Base-by-base conservation (phyloP, 2,797 vertebrate genomes). In the Bradypus variegatus region DNA sequence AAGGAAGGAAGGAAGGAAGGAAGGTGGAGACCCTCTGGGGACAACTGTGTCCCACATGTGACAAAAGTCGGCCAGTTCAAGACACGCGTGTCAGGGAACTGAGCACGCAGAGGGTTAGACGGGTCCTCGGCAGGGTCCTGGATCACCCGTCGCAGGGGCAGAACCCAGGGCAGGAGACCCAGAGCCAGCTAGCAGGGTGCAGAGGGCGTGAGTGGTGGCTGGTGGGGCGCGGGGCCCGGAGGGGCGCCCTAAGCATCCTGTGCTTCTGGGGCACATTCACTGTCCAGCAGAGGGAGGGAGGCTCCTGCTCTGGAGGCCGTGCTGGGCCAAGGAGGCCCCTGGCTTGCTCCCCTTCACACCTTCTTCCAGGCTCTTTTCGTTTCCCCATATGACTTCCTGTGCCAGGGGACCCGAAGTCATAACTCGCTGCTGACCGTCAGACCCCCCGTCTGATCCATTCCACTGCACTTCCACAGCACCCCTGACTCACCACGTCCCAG, bases 111-210 rank as follows among this genome's bases (percentile, higher is more conserved):
- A 50, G 33, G 33, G 76, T 23, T 12, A 27, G 33, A 10, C 11
- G 18, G 70, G 41, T 29, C 2, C 69, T 14, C 2, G 41, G n/a
- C n/a, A n/a, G n/a, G n/a, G 16, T 55, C 45, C 25, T 0, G 29
- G 16, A 18, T 29, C 25, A 0, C 72, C 13, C 12, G 9, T 55
- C 31, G 6, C 0, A 0, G 19, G 8, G 31, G 72, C 86, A 78
- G 75, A n/a, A 5, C 45, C 5, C 3, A 45, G 18, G 23, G 18
- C 38, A 65, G 27, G 36, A 18, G 10, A 0, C 3, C 11, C 11
- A 21, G 16, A 60, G 64, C 27, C 76, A 29, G 50, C 38, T 33
- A 19, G 36, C 45, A 1, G 38, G n/a, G 21, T 4, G 15, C 53
- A 27, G 9, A 75, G 41, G 1, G 41, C 13, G 18, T 2, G n/a